Conservation (phyloP, 2,113 vertebrate genomes). For the Gallinago undulata region DNA sequence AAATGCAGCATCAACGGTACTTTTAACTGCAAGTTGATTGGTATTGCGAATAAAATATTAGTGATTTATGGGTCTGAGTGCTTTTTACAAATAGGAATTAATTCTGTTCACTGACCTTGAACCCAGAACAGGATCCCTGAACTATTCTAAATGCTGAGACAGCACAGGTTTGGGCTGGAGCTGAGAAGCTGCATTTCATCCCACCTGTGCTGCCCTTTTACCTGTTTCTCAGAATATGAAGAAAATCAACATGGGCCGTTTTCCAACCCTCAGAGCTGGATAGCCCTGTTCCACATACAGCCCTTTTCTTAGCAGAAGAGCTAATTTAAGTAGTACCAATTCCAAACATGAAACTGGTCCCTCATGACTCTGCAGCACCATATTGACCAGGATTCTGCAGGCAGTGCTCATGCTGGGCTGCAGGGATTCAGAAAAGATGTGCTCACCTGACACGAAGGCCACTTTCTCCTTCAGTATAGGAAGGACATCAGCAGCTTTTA, state of each 20-base stretch:
- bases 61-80: neutral
- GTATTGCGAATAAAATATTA: neutral
- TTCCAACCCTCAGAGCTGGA: neutral
- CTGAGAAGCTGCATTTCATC: neutral
- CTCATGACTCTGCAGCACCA: neutral
- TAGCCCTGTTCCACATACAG: neutral
- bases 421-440: neutral
- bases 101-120: neutral
- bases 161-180: neutral
- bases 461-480: constrained; percentile 97
- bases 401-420: neutral
- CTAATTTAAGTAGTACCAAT: neutral
- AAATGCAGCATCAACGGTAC: neutral
- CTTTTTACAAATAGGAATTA: neutral
- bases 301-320: neutral
- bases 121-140: neutral
- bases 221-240: neutral
- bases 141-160: neutral
- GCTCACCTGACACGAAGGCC: constrained; percentile 97
- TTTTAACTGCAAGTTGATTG: constrained; percentile 12
- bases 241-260: neutral
- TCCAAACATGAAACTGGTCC: neutral
- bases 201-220: neutral
- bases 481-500: constrained; percentile 96
- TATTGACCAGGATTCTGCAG: neutral